Base-by-base conservation (phyloP, 2,888 invertebrate species). In the Dolichopus griseipennis region DNA sequence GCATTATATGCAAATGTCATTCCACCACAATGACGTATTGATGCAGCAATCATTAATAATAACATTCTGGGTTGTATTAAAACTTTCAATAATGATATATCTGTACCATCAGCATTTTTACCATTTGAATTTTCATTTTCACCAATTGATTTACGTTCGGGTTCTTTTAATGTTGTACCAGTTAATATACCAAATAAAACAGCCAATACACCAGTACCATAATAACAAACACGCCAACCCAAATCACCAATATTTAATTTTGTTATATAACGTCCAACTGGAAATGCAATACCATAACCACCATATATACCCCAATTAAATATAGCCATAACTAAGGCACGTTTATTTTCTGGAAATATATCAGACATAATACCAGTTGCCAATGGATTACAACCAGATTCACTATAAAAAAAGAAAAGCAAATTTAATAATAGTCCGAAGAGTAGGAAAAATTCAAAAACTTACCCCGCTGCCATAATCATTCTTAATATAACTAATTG, bases 271-370 rank as follows among this genome's bases (percentile, higher is more conserved):
- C 94, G 87, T 0, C 95, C 95, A 7, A 95, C 90, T 0, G 95
- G 95, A 78, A 95, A 95, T 0, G 95, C 93, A 72, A 95, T 89
- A 65, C 95, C 95, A 75, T 95, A 95, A 3, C 95, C 95, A 43
- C 95, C 93, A 77, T 95, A 96, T 73, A 95, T 95, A 15, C 96
- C 95, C 95, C 95, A 95, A 81, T 95, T 95, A 84, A 95, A 95
- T 71, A 96, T 88, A 1, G 95, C 93, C 85, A 95, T 89, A 18
- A 95, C 95, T 63, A 95, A 81, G 1, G 93, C 95, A 68, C 95
- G 85, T 76, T 93, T 90, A 71, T 87, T 85, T 77, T 91, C 91
- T 0, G 89, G 87, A 77, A 92, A 92, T 75, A 92, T 86, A 76
- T 93, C 92, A 0, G 91, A 90, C 69, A 93, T 83, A 65, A 93